These are phyloP conservation scores for Drosophila ficusphila DNA, from an alignment of 1,140 invertebrate genomes.

Conservation along the genomic window DNA sequence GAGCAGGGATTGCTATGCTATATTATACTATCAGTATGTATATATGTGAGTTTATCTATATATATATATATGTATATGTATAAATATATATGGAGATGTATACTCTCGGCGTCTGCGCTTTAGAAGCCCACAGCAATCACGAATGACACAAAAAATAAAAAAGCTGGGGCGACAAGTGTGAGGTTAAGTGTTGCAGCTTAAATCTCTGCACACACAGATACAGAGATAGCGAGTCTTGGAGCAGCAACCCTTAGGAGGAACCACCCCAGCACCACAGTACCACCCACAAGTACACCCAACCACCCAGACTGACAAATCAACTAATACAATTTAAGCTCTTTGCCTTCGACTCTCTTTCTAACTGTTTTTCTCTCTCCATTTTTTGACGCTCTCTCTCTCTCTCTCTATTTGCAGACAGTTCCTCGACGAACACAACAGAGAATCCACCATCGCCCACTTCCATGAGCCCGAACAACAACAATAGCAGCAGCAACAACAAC, in stretches of 20 bases:
- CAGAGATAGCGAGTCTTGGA: constrained; percentile 36
- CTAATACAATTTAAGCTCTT: constrained; percentile 59
- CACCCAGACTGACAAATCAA: constrained; percentile 52
- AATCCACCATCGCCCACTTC: constrained; percentile 83
- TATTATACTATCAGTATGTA: background rate
- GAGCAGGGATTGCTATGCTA: constrained; percentile 8
- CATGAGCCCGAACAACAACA: constrained; percentile 68
- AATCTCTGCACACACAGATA: constrained; percentile 57
- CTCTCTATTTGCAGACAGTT: constrained; percentile 87
- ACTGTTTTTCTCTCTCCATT: constrained; percentile 64
- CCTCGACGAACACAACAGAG: constrained; percentile 85
- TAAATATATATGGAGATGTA: background rate
- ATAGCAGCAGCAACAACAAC: no score
- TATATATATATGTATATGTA: background rate
- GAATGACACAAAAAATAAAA: constrained; percentile 47
- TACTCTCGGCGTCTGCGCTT: constrained; percentile 71
- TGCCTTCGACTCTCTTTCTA: constrained; percentile 20
- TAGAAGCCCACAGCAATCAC: constrained; percentile 40
- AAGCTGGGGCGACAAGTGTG: constrained; percentile 68
- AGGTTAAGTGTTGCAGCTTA: constrained; percentile 80
- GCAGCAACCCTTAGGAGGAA: constrained; percentile 57
- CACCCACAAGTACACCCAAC: background rate
- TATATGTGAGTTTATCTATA: background rate
- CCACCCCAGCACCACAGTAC: constrained; percentile 15
- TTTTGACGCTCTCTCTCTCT: constrained; percentile 51